Evolutionary conservation across 53 echinoderm and acorn worm species (phyloP).

Genomic region (Antedon mediterranea): DNA sequence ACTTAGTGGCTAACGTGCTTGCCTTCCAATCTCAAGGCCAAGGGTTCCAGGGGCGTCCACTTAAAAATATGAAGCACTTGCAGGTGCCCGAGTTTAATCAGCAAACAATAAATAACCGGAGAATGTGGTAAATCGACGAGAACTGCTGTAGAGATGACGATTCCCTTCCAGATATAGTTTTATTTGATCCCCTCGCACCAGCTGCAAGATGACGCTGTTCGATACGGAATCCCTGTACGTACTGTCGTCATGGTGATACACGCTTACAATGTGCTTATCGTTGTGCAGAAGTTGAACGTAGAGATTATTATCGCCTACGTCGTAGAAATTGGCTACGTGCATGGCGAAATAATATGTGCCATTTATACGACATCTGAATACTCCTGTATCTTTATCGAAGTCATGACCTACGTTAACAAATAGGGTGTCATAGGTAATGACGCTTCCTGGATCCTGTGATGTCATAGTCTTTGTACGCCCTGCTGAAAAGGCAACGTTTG

Average conservation of each 20-base stretch:
- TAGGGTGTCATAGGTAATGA: constrained; percentile 54
- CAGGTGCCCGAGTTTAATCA: constrained; percentile 17
- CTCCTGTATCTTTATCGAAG: constrained; percentile 51
- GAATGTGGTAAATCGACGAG: constrained; percentile 76
- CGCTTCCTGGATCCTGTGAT: constrained; percentile 39
- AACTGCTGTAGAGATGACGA: constrained; percentile 70
- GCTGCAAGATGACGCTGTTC: constrained; percentile 60
- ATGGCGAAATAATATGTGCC: constrained; percentile 86
- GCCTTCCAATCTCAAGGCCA: too few species aligned
- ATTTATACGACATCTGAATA: constrained; percentile 67
- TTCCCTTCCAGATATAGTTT: constrained; percentile 80
- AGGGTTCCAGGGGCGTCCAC: too few species aligned
- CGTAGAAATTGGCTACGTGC: constrained; percentile 89
- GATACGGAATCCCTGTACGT: constrained; percentile 76
- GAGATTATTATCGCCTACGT: constrained; percentile 39
- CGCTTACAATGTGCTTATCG: constrained; percentile 38
- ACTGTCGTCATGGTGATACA: constrained; percentile 80
- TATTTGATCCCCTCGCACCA: constrained; percentile 54
- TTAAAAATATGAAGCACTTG: too few species aligned
- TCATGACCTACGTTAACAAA: constrained; percentile 61
- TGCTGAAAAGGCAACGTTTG: constrained; percentile 70
- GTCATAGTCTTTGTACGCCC: constrained; percentile 67
- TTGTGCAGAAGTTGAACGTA: constrained; percentile 84
- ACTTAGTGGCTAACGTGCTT: too few species aligned
- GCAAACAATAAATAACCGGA: constrained; percentile 74